Conservation (phyloP, 2,797 vertebrate species). For the Paedocypris micromegethes region DNA sequence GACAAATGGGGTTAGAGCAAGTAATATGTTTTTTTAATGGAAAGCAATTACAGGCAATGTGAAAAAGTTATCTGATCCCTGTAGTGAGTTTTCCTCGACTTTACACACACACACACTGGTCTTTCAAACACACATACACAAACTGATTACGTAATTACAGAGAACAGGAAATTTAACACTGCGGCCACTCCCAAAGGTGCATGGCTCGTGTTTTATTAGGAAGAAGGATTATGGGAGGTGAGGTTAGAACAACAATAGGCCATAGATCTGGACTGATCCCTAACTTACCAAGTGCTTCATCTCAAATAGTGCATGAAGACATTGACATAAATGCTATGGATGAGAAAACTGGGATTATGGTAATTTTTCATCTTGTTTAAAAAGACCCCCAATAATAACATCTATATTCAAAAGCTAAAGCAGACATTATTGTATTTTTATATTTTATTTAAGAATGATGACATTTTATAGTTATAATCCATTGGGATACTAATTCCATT, state of each 20-base stretch:
- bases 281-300: slow-evolving; percentile 20
- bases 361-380: not conserved
- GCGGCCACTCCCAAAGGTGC: slow-evolving; percentile 59
- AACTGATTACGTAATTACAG: slow-evolving; percentile 62
- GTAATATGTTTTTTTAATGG: slow-evolving; percentile 7
- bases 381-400: slow-evolving; percentile 3
- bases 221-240: slow-evolving; percentile 36
- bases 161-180: slow-evolving; percentile 64
- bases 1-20: not conserved
- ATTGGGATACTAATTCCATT: too few relatives aligned
- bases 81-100: not conserved
- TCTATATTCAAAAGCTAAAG: not conserved
- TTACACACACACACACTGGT: slow-evolving; percentile 15
- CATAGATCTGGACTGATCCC: slow-evolving; percentile 29
- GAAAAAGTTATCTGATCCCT: slow-evolving; percentile 11
- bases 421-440: not conserved
- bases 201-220: slow-evolving; percentile 57
- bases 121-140: slow-evolving; percentile 3
- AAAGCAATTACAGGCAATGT: not conserved
- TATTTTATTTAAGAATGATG: too few relatives aligned
- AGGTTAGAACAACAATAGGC: slow-evolving; percentile 37
- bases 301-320: slow-evolving; percentile 6
- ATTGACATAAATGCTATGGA: not conserved
- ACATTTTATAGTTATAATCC: too few relatives aligned
- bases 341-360: slow-evolving; percentile 8